A percentile compares a stretch with the other conserved stretches of the same genome.
Evolutionary conservation across 2,888 invertebrate genomes (phyloP).

Genomic region (Drosophila nr. perissopoda): DNA sequence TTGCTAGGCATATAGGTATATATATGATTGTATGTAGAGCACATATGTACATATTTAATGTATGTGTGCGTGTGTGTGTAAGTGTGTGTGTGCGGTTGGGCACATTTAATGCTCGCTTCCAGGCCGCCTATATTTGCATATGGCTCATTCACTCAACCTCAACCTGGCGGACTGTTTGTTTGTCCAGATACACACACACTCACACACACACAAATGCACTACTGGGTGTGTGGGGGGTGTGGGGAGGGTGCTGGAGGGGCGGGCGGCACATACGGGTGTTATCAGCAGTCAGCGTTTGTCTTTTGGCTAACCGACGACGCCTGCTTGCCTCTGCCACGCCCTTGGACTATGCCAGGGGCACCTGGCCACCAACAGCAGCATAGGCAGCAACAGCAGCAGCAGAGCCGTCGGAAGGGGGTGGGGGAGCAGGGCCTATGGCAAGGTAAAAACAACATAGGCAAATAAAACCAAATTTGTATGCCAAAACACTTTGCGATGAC

Average conservation of each 20-base stretch:
- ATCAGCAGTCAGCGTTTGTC: slow-evolving; percentile 71
- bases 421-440: not conserved
- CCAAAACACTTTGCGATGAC: slow-evolving; percentile 74
- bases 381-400: slow-evolving; percentile 26
- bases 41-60: slow-evolving; percentile 1
- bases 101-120: slow-evolving; percentile 69
- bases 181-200: slow-evolving; percentile 69
- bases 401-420: not conserved
- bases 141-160: slow-evolving; percentile 75
- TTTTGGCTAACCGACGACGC: slow-evolving; percentile 60
- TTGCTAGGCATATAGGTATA: slow-evolving; percentile 25
- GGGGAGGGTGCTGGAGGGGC: not conserved
- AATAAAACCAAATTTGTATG: slow-evolving; percentile 79
- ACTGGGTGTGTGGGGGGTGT: not conserved
- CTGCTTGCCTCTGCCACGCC: slow-evolving; percentile 17
- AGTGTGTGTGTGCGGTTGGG: slow-evolving; percentile 21
- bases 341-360: slow-evolving; percentile 41
- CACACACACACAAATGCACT: slow-evolving; percentile 22
- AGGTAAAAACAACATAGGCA: slow-evolving; percentile 55
- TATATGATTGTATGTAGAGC: not conserved
- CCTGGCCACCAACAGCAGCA: slow-evolving; percentile 49
- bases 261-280: slow-evolving; percentile 71
- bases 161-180: slow-evolving; percentile 72
- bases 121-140: slow-evolving; percentile 76
- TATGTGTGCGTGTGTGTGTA: slow-evolving; percentile 3